Percentiles rank a stretch among this genome's conserved stretches.
Conservation (phyloP, 2,797 vertebrate genomes). For the Myotis daubentonii region DNA sequence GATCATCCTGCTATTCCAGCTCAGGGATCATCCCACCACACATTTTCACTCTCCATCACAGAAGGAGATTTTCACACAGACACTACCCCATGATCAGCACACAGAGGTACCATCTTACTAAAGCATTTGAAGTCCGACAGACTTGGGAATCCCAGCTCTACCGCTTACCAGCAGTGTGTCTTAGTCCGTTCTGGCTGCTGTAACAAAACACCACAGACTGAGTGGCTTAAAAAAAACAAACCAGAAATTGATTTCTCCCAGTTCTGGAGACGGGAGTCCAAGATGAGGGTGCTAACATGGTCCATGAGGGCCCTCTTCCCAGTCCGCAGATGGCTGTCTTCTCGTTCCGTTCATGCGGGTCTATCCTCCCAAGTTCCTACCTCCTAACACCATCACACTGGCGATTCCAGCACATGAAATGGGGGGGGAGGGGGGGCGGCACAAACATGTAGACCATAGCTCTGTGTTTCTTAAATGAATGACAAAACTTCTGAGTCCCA, state of each 20-base stretch:
- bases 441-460: not conserved
- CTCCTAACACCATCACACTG: not conserved
- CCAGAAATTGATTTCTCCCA: not conserved
- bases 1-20: not conserved
- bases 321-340: not conserved
- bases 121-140: not conserved
- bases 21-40: fast-evolving
- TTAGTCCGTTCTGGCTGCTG: not conserved
- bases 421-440: fast-evolving
- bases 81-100: too few relatives aligned
- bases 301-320: not conserved
- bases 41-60: not conserved
- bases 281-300: not conserved
- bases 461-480: not conserved
- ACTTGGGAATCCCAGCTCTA: not conserved
- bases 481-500: not conserved
- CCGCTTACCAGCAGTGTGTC: not conserved
- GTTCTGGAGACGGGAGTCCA: not conserved
- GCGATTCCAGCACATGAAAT: not conserved
- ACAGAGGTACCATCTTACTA: not conserved
- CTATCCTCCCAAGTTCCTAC: not conserved
- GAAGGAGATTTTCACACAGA: not conserved
- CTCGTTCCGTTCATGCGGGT: not conserved
- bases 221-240: not conserved
- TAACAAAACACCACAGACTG: not conserved